phyloP scores from a whole-genome alignment of 2,797 vertebrate species.

The Spinus pinus region DNA sequence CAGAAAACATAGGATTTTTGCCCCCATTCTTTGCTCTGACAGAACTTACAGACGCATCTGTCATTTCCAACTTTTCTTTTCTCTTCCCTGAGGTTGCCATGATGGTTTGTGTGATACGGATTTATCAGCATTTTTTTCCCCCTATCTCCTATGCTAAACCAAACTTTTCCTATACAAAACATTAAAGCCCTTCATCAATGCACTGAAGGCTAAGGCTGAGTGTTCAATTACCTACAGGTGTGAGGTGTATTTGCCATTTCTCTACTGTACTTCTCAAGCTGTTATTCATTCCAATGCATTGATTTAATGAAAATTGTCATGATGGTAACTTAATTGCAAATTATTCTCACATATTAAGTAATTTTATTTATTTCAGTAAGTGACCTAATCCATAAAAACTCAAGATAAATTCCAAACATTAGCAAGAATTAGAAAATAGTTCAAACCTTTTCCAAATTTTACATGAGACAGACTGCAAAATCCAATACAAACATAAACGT shows the following conservation, averaged over 20 bases:
- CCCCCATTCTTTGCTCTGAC: background rate
- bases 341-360: background rate
- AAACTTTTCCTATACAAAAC: background rate
- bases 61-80: background rate
- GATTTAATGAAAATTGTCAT: background rate
- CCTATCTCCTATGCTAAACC: background rate
- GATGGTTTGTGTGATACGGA: background rate
- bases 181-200: background rate
- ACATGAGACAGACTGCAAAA: background rate
- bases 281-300: background rate
- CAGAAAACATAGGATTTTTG: background rate
- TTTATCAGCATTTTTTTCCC: background rate
- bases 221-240: background rate
- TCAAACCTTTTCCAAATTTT: background rate
- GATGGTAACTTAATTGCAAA: background rate
- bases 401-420: background rate
- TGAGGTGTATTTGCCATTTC: background rate
- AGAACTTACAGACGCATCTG: background rate
- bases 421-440: background rate
- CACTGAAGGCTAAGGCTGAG: background rate
- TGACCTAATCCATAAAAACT: background rate
- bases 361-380: background rate
- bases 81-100: background rate
- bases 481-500: background rate
- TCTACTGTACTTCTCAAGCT: background rate